Evolutionary conservation across 2,797 vertebrate genomes (phyloP).

Genomic region (Paedocypris micromegethes): DNA sequence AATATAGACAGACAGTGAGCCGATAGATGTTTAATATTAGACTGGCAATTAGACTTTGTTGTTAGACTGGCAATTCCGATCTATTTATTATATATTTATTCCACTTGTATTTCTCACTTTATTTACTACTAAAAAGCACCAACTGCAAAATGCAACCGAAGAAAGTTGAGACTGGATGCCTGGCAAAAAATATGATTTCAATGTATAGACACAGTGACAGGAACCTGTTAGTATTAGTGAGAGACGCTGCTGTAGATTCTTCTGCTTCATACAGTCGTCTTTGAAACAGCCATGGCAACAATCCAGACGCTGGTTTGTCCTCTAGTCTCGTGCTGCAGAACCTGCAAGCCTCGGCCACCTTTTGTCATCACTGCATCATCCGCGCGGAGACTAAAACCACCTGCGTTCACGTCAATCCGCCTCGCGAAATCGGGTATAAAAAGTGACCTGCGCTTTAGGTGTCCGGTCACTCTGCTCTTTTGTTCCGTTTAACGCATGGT

Average conservation of each 20-base stretch:
- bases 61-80: too few relatives aligned
- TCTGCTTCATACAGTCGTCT: conserved; percentile 1
- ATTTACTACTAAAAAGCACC: too few relatives aligned
- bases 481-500: neutral
- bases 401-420: neutral
- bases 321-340: conserved; percentile 14
- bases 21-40: too few relatives aligned
- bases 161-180: too few relatives aligned
- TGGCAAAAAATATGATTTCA: too few relatives aligned
- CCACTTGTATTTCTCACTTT: too few relatives aligned
- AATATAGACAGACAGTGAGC: too few relatives aligned
- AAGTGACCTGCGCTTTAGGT: neutral
- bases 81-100: too few relatives aligned
- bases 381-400: neutral
- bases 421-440: neutral
- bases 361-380: conserved; percentile 9
- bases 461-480: neutral
- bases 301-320: conserved; percentile 13
- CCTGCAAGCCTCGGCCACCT: conserved; percentile 21
- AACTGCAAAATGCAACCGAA: too few relatives aligned
- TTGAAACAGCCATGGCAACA: conserved; percentile 32
- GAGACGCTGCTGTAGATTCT: neutral
- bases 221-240: neutral
- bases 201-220: neutral
- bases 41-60: too few relatives aligned